A percentile compares a stretch with the other conserved stretches of the same genome.
These are phyloP conservation scores for Eurytoma adleriae DNA, from an alignment of 2,888 invertebrate genomes.

Conservation along the genomic window DNA sequence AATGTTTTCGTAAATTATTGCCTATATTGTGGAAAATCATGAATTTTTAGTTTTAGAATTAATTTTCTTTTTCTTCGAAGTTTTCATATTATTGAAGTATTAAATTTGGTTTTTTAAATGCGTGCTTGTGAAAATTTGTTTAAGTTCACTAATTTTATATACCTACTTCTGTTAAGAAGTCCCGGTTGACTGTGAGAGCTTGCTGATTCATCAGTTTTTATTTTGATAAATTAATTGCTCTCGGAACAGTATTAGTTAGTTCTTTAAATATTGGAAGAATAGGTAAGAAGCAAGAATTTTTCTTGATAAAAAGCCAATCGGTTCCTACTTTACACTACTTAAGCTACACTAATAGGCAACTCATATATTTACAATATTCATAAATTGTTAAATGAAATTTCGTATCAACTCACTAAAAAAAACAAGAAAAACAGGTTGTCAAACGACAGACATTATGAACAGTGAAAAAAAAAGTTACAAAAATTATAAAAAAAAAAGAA, in stretches of 20 bases:
- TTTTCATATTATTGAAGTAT: not conserved
- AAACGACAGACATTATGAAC: slow-evolving; percentile 20
- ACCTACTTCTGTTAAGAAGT: slow-evolving; percentile 34
- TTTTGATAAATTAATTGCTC: slow-evolving; percentile 15
- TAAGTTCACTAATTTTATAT: slow-evolving; percentile 25
- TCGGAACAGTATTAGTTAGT: slow-evolving; percentile 18
- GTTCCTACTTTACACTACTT: slow-evolving; percentile 48
- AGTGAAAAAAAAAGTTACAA: slow-evolving; percentile 9
- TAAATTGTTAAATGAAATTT: slow-evolving; percentile 41
- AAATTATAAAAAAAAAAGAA: slow-evolving; percentile 21
- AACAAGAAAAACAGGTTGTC: slow-evolving; percentile 60
- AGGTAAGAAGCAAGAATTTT: slow-evolving; percentile 21
- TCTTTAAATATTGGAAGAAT: slow-evolving; percentile 13
- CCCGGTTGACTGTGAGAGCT: slow-evolving; percentile 39
- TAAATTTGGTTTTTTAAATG: slow-evolving; percentile 2
- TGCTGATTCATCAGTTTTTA: slow-evolving; percentile 1
- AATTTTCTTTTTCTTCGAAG: not conserved
- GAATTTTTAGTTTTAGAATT: not conserved
- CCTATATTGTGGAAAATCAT: not conserved
- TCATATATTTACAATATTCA: slow-evolving; percentile 42
- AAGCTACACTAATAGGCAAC: slow-evolving; percentile 50
- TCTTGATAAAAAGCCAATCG: slow-evolving; percentile 33
- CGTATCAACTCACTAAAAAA: slow-evolving; percentile 59
- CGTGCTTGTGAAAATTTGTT: slow-evolving; percentile 7
- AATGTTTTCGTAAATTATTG: slow-evolving; percentile 40